phyloP scores from a whole-genome alignment of 2,113 vertebrate genomes.

The Suncus etruscus region DNA sequence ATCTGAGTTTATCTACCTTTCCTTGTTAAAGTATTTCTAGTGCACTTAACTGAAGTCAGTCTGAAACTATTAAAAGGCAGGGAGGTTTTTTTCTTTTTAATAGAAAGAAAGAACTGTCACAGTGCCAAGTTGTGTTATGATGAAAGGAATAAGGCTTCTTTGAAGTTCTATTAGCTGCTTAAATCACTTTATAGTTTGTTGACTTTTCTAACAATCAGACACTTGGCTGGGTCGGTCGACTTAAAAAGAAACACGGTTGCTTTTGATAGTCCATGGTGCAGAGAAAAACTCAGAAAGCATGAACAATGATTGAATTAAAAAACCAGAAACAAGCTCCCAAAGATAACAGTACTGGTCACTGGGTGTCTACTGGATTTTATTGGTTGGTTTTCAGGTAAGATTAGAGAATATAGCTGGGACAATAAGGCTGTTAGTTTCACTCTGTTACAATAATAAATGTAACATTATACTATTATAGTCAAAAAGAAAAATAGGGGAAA shows the following conservation, averaged over 20 bases:
- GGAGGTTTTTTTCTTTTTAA: neutral
- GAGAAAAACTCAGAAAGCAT: conserved; percentile 55
- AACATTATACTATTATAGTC: neutral
- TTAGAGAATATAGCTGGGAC: neutral
- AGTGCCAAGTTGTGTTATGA: conserved; percentile 53
- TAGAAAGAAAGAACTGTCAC: conserved; percentile 48
- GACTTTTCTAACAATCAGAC: conserved; percentile 70
- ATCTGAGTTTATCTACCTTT: conserved; percentile 39
- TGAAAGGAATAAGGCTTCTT: conserved; percentile 77
- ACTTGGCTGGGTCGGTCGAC: conserved; percentile 45
- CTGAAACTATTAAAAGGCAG: conserved; percentile 47
- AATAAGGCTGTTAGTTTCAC: conserved; percentile 19
- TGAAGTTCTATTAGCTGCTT: conserved; percentile 67
- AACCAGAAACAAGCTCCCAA: conserved; percentile 44
- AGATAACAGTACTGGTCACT: neutral
- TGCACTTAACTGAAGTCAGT: conserved; percentile 28
- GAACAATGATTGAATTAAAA: neutral
- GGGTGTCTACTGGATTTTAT: neutral
- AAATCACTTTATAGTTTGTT: conserved; percentile 66
- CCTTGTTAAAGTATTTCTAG: conserved; percentile 47
- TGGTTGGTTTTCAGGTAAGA: neutral
- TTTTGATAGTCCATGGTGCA: conserved; percentile 49
- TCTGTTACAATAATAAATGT: neutral
- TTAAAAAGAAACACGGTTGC: conserved; percentile 65
- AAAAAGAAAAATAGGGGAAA: neutral